Evolutionary conservation across 2,888 invertebrate genomes (phyloP).

Genomic region (Nasonia oneida): DNA sequence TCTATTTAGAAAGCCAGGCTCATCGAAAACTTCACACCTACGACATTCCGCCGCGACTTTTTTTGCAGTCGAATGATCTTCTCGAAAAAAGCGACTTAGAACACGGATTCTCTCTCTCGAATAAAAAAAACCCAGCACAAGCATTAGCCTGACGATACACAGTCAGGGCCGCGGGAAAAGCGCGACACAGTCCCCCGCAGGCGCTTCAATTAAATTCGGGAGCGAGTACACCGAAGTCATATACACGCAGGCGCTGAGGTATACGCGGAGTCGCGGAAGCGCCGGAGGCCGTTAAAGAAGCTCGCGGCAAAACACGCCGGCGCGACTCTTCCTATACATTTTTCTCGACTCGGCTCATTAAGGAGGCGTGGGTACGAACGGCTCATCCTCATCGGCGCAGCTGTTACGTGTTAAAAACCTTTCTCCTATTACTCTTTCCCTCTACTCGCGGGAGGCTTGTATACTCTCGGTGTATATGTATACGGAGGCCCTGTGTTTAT

Average conservation of each 20-base stretch:
- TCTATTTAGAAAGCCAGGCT: neutral
- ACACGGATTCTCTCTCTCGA: neutral
- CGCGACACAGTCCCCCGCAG: neutral
- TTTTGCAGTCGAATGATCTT: neutral
- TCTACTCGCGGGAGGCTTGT: neutral
- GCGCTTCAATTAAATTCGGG: conserved; percentile 45
- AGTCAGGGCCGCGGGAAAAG: conserved; percentile 38
- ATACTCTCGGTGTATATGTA: neutral
- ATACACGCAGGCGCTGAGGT: neutral
- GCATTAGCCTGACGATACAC: neutral
- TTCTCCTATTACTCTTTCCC: conserved; percentile 53
- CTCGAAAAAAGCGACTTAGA: neutral
- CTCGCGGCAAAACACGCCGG: conserved; percentile 23
- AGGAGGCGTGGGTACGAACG: conserved; percentile 63
- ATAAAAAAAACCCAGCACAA: neutral
- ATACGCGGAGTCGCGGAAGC: conserved; percentile 33
- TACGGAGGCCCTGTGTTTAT: conserved; percentile 6
- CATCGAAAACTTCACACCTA: neutral
- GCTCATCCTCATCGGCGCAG: conserved; percentile 52
- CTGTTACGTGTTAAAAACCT: conserved; percentile 62
- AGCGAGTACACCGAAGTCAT: neutral
- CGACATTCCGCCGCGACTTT: neutral
- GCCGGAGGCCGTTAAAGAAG: conserved; percentile 33
- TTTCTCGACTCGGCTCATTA: conserved; percentile 61
- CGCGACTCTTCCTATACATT: conserved; percentile 61